Base-by-base conservation (phyloP, 1,140 invertebrate genomes). In the Drosophila neocordata region DNA sequence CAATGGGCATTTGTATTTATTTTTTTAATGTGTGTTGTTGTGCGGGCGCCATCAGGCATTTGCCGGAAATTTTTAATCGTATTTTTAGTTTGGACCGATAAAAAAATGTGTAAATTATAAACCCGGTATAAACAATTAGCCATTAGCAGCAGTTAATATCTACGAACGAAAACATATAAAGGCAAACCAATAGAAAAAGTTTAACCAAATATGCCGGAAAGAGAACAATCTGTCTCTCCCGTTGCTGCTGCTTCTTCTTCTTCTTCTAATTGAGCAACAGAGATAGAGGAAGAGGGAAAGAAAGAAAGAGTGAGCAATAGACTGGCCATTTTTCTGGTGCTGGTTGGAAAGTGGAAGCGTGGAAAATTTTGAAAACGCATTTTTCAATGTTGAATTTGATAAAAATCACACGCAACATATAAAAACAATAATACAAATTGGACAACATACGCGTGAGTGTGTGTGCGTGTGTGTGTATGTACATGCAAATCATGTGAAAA, bases 401-500 rank as follows among this genome's bases (percentile, higher is more conserved):
- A 4, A 27, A 56, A 24, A 53, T 53, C 4, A 27, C n/a, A 53
- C 11, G 20, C 12, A 20, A 38, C 2, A 44, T 20, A 9, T 7
- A n/a, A 59, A 11, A 20, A 20, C n/a, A 31, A 44, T 5, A 11
- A n/a, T 31, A 61, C 24, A 61, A 24, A 44, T 9, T 12, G 15
- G 6, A 61, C 22, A 61, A 12, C 22, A 18, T 55, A 15, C 27
- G 62, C 41, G 41, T 38, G 62, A 51, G 20, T 69, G 56, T 35
- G 15, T 62, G 41, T 24, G 15, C 41, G 75, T 59, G 55, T 66
- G 55, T 77, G 65, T 82, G 60, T 73, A 48, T 73, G 59, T 58
- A 20, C 57, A 20, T 41, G 35, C 20, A 59, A 20, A 90, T 90
- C 78, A 90, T 91, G 84, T 91, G 89, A 91, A 91, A 91, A 91